These are phyloP conservation scores for Nerophis lumbriciformis DNA, from an alignment of 2,113 vertebrate species.

Conservation along the genomic window DNA sequence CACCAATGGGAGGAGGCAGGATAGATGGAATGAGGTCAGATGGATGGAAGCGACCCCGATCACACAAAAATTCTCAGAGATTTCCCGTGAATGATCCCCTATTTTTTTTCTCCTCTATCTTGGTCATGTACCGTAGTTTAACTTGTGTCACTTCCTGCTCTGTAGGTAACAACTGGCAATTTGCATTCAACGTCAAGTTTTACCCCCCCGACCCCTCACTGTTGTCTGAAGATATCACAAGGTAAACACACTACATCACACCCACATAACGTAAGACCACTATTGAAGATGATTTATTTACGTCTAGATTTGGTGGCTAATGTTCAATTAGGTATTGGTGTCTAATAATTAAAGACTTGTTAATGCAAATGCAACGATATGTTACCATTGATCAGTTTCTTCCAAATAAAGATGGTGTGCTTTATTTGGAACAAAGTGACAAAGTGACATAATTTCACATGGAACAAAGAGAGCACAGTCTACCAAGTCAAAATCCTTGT, in stretches of 20 bases:
- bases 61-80: neutral
- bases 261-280: too few relatives aligned
- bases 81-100: neutral
- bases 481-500: too few relatives aligned
- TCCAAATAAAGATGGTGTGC: too few relatives aligned
- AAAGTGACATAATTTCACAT: too few relatives aligned
- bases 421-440: too few relatives aligned
- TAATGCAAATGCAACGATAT: too few relatives aligned
- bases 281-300: too few relatives aligned
- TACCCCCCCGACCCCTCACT: conserved; percentile 96
- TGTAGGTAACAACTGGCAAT: conserved; percentile 90
- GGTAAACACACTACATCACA: conserved; percentile 65
- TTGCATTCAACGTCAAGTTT: conserved; percentile 96
- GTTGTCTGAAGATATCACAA: conserved; percentile 92
- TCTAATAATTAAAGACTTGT: too few relatives aligned
- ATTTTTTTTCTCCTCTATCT: neutral
- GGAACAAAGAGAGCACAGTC: too few relatives aligned
- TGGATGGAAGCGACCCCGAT: neutral
- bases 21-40: conserved; percentile 6
- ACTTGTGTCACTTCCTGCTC: neutral
- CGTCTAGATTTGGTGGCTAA: too few relatives aligned
- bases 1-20: conserved; percentile 2
- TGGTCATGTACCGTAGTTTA: neutral
- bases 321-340: too few relatives aligned
- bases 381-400: too few relatives aligned